Base-by-base conservation (phyloP, 1,140 invertebrate species). In the Cryptotermes secundus region DNA sequence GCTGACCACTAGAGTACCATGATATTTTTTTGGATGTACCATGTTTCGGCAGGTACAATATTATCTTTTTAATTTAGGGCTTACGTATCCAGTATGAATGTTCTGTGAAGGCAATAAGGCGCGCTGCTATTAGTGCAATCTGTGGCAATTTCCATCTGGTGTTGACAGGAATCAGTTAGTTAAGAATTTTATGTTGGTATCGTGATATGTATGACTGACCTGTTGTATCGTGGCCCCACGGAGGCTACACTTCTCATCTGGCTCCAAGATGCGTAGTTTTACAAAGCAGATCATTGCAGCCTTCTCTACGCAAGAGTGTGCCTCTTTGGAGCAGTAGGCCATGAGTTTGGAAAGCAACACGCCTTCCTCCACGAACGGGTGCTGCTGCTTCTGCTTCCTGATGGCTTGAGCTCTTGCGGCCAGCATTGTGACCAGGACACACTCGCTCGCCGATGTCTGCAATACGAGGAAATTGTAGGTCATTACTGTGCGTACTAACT, bases 241-340 rank as follows among this genome's bases (percentile, higher is more conserved):
- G 22, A 99, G 92, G 26, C 96, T 94, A 87, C 96, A 98, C 85
- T 97, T 95, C 84, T 97, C 96, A 89, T 99, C 99, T 0, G 98
- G 97, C 88, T 99, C 98, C 42, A 99, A 91, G 88, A 99, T 99
- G 85, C 98, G 92, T 84, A 99, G 91, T 89, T 99, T 99, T 0
- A 99, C 98, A 88, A 99, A 98, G 86, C 95, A 96, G 86, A 99
- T 99, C 97, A 99, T 99, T 0, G 98, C 99, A 24, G 98, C 98
- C 89, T 99, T 99, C 91, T 99, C 99, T 16, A 99, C 98, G 89
- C 97, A 99, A n/a, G 98, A 99, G 90, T 99, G 99, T 36, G 98
- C 97, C 92, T 99, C 96, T 88, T 96, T 96, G 72, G 94, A 96
- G 90, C 95, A 97, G 87, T 96, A 97, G 16, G 97, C 98, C 92